A percentile compares a stretch with the other conserved stretches of the same genome.
These are phyloP conservation scores for Platorchestia sp. DNA, from an alignment of 1,140 invertebrate species.

Conservation along the genomic window DNA sequence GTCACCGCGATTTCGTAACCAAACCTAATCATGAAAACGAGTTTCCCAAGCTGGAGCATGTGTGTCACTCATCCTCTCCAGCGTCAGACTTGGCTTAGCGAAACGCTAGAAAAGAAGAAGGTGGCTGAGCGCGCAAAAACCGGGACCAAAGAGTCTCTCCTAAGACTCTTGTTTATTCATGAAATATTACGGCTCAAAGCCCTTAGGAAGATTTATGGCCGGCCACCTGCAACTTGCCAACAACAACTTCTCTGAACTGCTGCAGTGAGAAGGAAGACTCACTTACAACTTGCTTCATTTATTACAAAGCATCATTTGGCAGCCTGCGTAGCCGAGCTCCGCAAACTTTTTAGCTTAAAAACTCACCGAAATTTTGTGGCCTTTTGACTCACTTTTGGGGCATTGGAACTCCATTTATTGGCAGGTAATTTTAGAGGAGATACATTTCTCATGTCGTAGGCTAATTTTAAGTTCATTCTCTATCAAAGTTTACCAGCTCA, in stretches of 20 bases:
- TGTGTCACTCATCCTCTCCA: neutral
- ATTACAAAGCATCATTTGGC: constrained; percentile 6
- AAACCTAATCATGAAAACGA: neutral
- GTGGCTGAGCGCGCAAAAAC: neutral
- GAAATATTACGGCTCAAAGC: constrained; percentile 42
- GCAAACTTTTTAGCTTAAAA: neutral
- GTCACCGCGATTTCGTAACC: too few relatives aligned
- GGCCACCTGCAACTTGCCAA: constrained; percentile 20
- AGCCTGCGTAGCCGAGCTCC: neutral
- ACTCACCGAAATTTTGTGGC: neutral
- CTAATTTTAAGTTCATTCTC: neutral
- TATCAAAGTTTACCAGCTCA: neutral
- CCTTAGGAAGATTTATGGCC: constrained; percentile 31
- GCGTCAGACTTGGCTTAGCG: neutral
- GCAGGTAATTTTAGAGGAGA: neutral
- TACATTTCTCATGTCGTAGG: neutral
- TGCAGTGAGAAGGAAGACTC: constrained; percentile 24
- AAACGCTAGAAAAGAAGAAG: neutral
- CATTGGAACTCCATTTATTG: neutral
- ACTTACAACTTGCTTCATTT: constrained; percentile 25
- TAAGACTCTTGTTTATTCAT: constrained; percentile 36
- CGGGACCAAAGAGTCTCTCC: neutral
- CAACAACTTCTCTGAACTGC: neutral
- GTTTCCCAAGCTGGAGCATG: neutral
- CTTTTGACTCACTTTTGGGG: neutral